A percentile compares a stretch with the other conserved stretches of the same genome.
Conservation (phyloP, 2,797 vertebrate genomes). For the Phylloscopus collybita region DNA sequence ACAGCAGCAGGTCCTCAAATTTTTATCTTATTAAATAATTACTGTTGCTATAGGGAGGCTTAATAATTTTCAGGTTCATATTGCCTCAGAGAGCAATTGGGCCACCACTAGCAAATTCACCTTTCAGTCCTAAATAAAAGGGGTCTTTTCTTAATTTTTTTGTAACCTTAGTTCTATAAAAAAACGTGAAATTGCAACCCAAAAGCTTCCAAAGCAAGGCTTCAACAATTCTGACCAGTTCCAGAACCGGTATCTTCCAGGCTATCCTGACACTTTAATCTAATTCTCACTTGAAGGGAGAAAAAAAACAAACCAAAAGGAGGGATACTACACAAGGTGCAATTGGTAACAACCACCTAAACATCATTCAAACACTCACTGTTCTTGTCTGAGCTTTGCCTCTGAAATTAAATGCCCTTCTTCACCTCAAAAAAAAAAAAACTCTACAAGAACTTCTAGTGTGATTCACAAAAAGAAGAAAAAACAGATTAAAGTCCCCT, state of each 20-base stretch:
- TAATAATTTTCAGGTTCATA: not conserved
- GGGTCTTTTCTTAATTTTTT: not conserved
- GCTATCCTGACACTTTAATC: not conserved
- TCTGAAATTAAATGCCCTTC: not conserved
- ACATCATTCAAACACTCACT: not conserved
- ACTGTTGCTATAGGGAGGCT: not conserved
- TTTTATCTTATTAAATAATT: not conserved
- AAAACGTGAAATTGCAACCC: not conserved
- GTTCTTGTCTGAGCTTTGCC: not conserved
- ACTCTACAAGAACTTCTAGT: not conserved
- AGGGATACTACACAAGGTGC: not conserved
- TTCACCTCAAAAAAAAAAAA: too few species aligned
- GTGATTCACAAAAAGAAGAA: not conserved
- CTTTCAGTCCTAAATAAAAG: not conserved
- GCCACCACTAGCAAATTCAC: not conserved
- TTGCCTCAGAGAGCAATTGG: not conserved
- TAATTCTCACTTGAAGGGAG: not conserved
- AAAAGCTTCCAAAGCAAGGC: not conserved
- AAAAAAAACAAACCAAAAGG: not conserved
- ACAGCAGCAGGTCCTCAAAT: not conserved
- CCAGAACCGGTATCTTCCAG: not conserved
- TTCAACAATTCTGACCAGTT: not conserved
- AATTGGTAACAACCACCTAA: not conserved
- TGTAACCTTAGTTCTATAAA: not conserved
- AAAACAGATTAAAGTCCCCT: not conserved